These are phyloP conservation scores for Rhamnusium bicolor DNA, from an alignment of 2,888 invertebrate genomes.

Conservation along the genomic window DNA sequence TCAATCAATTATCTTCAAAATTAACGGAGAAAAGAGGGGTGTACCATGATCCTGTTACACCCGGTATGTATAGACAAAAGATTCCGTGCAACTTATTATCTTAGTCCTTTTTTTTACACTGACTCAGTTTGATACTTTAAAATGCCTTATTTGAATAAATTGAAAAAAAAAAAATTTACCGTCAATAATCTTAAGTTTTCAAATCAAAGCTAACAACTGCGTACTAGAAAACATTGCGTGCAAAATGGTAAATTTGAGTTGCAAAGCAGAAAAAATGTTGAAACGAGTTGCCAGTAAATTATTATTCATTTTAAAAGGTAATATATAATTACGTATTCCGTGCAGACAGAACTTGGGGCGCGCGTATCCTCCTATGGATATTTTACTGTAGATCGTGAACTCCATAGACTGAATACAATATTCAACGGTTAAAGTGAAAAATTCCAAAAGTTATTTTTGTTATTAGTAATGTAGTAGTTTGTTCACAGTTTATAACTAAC, in stretches of 20 bases:
- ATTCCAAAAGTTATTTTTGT: conserved; percentile 20
- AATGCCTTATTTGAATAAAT: too few relatives aligned
- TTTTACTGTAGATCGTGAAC: conserved; percentile 40
- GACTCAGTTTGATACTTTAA: too few relatives aligned
- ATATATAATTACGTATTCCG: conserved; percentile 55
- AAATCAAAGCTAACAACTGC: neutral
- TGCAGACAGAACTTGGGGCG: conserved; percentile 49
- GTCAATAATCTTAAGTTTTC: neutral
- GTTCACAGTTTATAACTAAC: neutral
- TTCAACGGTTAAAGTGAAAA: conserved; percentile 14
- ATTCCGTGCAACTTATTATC: too few relatives aligned
- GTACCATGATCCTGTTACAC: too few relatives aligned
- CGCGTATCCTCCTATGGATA: conserved; percentile 45
- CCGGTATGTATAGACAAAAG: too few relatives aligned
- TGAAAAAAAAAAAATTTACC: too few relatives aligned
- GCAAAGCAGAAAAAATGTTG: conserved; percentile 43
- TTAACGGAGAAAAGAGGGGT: too few relatives aligned
- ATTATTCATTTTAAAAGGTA: conserved; percentile 53
- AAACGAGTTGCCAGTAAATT: conserved; percentile 47
- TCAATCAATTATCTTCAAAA: too few relatives aligned
- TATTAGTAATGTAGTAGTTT: neutral
- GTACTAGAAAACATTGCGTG: conserved; percentile 27
- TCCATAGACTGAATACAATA: conserved; percentile 30
- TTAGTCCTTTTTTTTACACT: too few relatives aligned
- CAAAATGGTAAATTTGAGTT: conserved; percentile 45